Evolutionary conservation across 37 sponge, comb jelly and placozoan species (phyloP), one percentile per base, ranked within the genome.

Genomic region (Theonella swinhoei): DNA sequence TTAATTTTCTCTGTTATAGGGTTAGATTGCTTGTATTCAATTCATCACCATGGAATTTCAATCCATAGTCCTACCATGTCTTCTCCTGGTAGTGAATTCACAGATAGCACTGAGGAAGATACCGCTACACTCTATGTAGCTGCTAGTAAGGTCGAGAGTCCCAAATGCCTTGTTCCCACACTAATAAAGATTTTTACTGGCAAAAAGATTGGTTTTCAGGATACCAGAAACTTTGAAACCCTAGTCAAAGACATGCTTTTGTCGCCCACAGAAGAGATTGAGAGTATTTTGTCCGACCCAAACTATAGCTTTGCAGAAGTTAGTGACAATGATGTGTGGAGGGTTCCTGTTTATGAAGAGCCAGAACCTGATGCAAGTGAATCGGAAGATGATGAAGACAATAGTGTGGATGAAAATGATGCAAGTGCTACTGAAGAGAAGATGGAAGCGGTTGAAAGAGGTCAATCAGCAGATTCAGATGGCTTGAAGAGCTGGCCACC

Each of bases 401-500:
- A 30, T 42, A 24, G 19, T 36, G 64, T 0, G 26, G 72, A 61
- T 60, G 65, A 70, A n/a, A 1, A 34, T 70, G 33, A 26, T 39
- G 63, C n/a, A 35, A 9, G 30, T 0, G 20, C 63, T 31, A 32
- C 19, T 0, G 79, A 58, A 59, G 73, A 47, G 54, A 14, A 14
- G 14, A 47, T 47, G 54, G 54, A 74, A 24, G 43, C 28, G 25
- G 43, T 23, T 0, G 25, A 20, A 8, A 32, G 26, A 1, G 68
- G 14, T 73, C 30, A 2, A 4, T 24, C 72, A 62, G 64, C 42
- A 29, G 39, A 73, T 7, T 62, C 39, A 41, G 38, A 23, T 72
- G 69, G 68, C 5, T 69, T 85, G 31, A 85, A 36, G 30, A 61
- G 77, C 68, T 85, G 85, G 85, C 85, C 85, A 25, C 85, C 85